phyloP scores from a whole-genome alignment of 2,797 vertebrate genomes.

The Toxotes lorentzi region DNA sequence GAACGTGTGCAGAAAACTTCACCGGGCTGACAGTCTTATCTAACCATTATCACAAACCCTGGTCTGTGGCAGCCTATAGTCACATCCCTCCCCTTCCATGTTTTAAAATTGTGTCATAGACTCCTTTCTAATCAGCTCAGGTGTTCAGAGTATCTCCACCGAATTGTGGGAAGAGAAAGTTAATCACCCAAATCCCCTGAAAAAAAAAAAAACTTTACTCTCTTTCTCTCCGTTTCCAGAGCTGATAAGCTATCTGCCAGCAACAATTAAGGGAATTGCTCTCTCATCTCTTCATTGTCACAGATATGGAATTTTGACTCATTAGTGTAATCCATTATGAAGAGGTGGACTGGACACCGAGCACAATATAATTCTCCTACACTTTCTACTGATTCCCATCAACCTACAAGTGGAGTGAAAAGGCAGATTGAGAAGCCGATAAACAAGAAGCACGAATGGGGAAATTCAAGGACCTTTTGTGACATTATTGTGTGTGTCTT shows the following conservation, averaged over 20 bases:
- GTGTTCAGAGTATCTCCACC: conserved; percentile 37
- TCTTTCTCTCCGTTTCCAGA: conserved; percentile 32
- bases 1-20: conserved; percentile 22
- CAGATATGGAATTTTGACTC: conserved; percentile 69
- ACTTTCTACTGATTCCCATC: conserved; percentile 72
- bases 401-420: conserved; percentile 48
- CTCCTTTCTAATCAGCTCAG: conserved; percentile 45
- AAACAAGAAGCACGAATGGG: conserved; percentile 49
- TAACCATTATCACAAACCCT: conserved; percentile 23
- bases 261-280: conserved; percentile 42
- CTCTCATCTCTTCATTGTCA: conserved; percentile 47
- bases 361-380: conserved; percentile 73
- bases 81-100: conserved; percentile 9
- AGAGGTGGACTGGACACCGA: conserved; percentile 61
- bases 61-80: conserved; percentile 21
- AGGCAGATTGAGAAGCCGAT: conserved; percentile 60
- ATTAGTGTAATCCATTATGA: conserved; percentile 76
- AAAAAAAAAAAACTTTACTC: conserved; percentile 15
- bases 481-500: conserved; percentile 33
- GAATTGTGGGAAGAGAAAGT: conserved; percentile 46
- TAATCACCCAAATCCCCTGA: conserved; percentile 52
- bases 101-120: conserved; percentile 40
- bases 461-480: conserved; percentile 46
- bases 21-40: conserved; percentile 27
- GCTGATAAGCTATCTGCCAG: conserved; percentile 37